phyloP scores from a whole-genome alignment of 2,888 invertebrate species.

The Nysson spinosus region DNA sequence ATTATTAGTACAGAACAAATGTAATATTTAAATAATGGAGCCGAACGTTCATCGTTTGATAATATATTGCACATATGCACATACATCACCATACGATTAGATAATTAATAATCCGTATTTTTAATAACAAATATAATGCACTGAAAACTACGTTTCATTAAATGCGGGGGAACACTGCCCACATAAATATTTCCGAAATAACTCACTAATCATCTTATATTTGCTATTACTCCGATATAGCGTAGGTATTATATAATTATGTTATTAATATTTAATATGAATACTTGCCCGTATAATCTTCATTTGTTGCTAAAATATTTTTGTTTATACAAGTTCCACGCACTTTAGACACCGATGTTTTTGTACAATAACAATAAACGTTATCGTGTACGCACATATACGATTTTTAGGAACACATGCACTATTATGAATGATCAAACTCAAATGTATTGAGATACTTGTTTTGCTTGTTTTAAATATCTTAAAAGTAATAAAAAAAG shows the following conservation, averaged over 20 bases:
- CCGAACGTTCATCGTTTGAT: constrained; percentile 10
- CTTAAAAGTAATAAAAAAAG: too few species aligned
- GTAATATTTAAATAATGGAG: too few species aligned
- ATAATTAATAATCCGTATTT: constrained; percentile 27
- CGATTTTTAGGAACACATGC: too few species aligned
- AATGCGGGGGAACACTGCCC: constrained; percentile 13
- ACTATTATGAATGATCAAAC: too few species aligned
- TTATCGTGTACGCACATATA: too few species aligned
- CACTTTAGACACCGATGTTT: too few species aligned
- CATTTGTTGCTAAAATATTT: constrained; percentile 45
- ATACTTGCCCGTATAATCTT: constrained; percentile 44
- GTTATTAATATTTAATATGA: constrained; percentile 19
- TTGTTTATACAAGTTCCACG: too few species aligned
- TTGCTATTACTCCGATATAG: too few species aligned
- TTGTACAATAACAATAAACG: too few species aligned
- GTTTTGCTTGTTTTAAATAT: too few species aligned
- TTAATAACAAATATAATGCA: constrained; percentile 24
- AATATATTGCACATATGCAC: constrained; percentile 1
- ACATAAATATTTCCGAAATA: constrained; percentile 26
- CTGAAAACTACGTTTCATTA: too few species aligned
- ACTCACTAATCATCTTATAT: constrained; percentile 13
- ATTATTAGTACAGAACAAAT: constrained; percentile 5
- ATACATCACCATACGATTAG: constrained; percentile 31
- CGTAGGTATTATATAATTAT: constrained; percentile 4
- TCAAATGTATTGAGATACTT: too few species aligned